Percentiles rank a stretch among this genome's conserved stretches.
Evolutionary conservation across 2,797 vertebrate genomes (phyloP).

Genomic region (Oceanodroma leucorhoa): DNA sequence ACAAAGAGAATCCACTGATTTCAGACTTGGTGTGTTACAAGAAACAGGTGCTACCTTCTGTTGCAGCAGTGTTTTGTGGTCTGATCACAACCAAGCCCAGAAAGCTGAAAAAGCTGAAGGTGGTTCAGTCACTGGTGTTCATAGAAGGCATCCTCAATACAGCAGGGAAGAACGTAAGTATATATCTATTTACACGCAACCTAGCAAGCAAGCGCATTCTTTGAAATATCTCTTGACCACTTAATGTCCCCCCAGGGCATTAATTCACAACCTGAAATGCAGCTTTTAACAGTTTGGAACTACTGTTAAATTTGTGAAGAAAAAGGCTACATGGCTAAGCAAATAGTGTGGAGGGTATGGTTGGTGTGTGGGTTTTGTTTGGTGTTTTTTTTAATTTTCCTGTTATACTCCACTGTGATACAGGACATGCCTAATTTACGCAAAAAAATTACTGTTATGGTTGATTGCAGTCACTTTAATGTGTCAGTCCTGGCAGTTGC

Average conservation of each 20-base stretch:
- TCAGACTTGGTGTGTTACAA: slow-evolving; percentile 78
- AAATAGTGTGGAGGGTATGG: not conserved
- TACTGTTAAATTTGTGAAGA: not conserved
- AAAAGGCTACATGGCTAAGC: not conserved
- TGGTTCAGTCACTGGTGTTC: slow-evolving; percentile 19
- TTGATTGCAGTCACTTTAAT: not conserved
- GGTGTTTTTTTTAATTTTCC: not conserved
- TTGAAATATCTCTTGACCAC: not conserved
- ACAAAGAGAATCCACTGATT: slow-evolving; percentile 74
- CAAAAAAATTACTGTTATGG: not conserved
- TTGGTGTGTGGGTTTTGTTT: not conserved
- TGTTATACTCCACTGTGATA: not conserved
- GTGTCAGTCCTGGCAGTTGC: not conserved
- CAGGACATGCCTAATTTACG: not conserved
- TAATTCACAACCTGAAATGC: not conserved
- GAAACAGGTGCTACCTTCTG: slow-evolving; percentile 63
- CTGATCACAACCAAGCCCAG: slow-evolving; percentile 60
- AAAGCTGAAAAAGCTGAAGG: slow-evolving; percentile 70
- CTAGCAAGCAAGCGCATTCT: not conserved
- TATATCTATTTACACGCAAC: not conserved
- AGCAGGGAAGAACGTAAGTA: slow-evolving; percentile 89
- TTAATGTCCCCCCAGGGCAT: not conserved
- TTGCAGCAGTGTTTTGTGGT: slow-evolving; percentile 75
- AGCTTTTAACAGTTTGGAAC: not conserved
- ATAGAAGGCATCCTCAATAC: slow-evolving; percentile 62